These are phyloP conservation scores for Pycnomerus fuliginosus DNA, from an alignment of 2,888 invertebrate genomes.

Conservation along the genomic window DNA sequence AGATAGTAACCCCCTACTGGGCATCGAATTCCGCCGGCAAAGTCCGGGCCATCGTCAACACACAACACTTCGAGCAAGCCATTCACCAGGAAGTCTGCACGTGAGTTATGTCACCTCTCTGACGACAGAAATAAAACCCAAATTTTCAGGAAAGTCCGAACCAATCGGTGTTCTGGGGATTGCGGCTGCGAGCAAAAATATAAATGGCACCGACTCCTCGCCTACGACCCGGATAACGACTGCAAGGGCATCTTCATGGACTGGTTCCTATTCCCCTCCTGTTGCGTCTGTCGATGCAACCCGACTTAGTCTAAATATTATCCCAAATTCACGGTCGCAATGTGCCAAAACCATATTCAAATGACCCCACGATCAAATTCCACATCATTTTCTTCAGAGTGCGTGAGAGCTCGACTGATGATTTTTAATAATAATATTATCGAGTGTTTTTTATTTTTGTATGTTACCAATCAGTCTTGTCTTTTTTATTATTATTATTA, in stretches of 20 bases:
- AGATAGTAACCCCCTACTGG: constrained; percentile 93
- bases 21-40: constrained; percentile 91
- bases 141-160: constrained; percentile 73
- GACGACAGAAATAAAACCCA: too few relatives aligned
- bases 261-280: constrained; percentile 92
- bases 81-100: constrained; percentile 94
- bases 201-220: constrained; percentile 81
- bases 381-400: too few relatives aligned
- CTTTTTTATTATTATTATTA: too few relatives aligned
- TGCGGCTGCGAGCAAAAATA: constrained; percentile 91
- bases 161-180: constrained; percentile 79
- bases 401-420: too few relatives aligned
- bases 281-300: constrained; percentile 78
- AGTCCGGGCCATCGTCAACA: constrained; percentile 88
- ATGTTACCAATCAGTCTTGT: too few relatives aligned
- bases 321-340: too few relatives aligned
- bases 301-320: too few relatives aligned
- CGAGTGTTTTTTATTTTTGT: too few relatives aligned
- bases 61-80: constrained; percentile 92
- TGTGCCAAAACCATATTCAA: too few relatives aligned
- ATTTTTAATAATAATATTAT: too few relatives aligned
- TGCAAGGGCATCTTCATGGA: constrained; percentile 93
- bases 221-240: constrained; percentile 90
- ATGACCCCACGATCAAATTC: too few relatives aligned
- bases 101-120: constrained; percentile 61